Evolutionary conservation across 2,797 vertebrate species (phyloP).

Genomic region (Danio kyathit): DNA sequence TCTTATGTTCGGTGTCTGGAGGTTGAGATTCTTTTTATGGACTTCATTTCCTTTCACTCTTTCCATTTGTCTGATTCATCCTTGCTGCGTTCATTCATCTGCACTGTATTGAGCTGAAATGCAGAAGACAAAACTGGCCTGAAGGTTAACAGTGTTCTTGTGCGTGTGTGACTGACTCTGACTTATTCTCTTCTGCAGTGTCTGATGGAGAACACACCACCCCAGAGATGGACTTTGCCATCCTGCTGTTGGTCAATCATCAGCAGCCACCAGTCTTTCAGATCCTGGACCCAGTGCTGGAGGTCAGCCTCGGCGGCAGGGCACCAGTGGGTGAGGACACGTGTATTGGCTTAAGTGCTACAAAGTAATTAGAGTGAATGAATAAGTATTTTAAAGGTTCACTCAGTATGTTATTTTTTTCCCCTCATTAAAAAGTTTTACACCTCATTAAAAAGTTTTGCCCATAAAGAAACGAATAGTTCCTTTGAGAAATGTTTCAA

Average conservation of each 20-base stretch:
- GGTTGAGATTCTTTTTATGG: background rate
- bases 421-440: slow-evolving; percentile 20
- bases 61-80: slow-evolving; percentile 18
- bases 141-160: slow-evolving; percentile 11
- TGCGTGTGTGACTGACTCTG: slow-evolving; percentile 23
- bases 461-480: background rate
- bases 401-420: too few relatives aligned
- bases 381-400: background rate
- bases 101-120: slow-evolving; percentile 38
- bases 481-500: background rate
- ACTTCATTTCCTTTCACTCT: background rate
- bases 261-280: slow-evolving; percentile 87
- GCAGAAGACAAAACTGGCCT: slow-evolving; percentile 4
- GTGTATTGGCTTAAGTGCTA: slow-evolving; percentile 1
- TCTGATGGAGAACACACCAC: slow-evolving; percentile 88
- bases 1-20: slow-evolving; percentile 1
- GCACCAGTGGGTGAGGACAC: slow-evolving; percentile 83
- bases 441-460: background rate
- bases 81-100: slow-evolving; percentile 9
- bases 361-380: background rate
- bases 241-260: slow-evolving; percentile 86
- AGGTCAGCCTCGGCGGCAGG: slow-evolving; percentile 88
- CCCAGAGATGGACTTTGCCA: slow-evolving; percentile 88
- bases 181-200: slow-evolving; percentile 76
- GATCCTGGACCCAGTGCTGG: slow-evolving; percentile 85